Evolutionary conservation across 2,888 invertebrate species (phyloP).

Genomic region (Drosophila basisetae): DNA sequence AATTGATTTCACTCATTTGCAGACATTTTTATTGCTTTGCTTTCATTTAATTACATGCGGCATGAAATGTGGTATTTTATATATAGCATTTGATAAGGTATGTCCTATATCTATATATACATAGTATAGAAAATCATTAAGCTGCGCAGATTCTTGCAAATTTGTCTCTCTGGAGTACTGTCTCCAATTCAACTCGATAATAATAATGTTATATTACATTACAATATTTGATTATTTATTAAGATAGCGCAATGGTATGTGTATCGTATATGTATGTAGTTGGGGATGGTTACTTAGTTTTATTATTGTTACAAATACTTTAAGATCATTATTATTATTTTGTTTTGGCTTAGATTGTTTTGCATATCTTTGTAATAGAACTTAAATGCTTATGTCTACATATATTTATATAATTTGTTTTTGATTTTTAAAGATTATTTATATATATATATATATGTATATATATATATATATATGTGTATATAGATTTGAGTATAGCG

Average conservation of each 20-base stretch:
- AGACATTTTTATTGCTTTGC: background rate
- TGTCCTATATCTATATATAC: background rate
- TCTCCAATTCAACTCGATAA: background rate
- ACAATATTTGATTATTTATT: background rate
- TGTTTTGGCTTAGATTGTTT: background rate
- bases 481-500: background rate
- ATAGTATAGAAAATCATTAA: background rate
- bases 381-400: background rate
- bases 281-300: background rate
- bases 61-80: background rate
- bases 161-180: background rate
- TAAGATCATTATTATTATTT: background rate
- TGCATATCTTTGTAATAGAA: background rate
- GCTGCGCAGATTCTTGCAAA: background rate
- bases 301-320: background rate
- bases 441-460: background rate
- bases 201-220: background rate
- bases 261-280: background rate
- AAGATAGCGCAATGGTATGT: background rate
- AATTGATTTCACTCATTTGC: conserved; percentile 3
- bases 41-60: background rate
- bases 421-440: background rate
- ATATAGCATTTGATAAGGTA: background rate
- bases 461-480: background rate
- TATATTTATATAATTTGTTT: background rate